Evolutionary conservation across 2,888 invertebrate species (phyloP).

Genomic region (Molanna angustata): DNA sequence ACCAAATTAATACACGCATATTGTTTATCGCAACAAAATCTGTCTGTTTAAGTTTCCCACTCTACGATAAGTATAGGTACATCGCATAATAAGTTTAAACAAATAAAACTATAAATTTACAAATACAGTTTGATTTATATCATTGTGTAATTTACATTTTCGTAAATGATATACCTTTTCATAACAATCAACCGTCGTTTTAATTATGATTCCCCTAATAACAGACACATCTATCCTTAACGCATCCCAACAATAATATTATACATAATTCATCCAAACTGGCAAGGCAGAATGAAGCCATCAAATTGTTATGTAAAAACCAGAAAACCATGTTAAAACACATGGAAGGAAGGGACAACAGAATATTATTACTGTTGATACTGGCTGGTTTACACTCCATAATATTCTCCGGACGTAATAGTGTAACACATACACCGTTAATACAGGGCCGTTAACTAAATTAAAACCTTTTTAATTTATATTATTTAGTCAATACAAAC

Average conservation of each 20-base stretch:
- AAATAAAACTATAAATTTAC: slow-evolving; percentile 7
- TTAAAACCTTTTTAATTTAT: too few species aligned
- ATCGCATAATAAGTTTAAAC: too few species aligned
- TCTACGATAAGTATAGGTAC: too few species aligned
- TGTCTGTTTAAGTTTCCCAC: too few species aligned
- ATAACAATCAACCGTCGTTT: slow-evolving; percentile 26
- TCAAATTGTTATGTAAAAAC: slow-evolving; percentile 33
- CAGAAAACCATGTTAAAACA: slow-evolving; percentile 31
- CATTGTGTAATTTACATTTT: slow-evolving; percentile 10
- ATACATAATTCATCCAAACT: neutral
- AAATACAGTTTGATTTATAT: slow-evolving; percentile 18
- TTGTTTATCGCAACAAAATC: too few species aligned
- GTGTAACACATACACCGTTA: too few species aligned
- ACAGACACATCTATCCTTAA: slow-evolving; percentile 6
- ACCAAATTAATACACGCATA: too few species aligned
- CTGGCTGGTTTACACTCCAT: too few species aligned
- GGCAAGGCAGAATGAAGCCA: slow-evolving; percentile 25
- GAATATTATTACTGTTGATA: too few species aligned
- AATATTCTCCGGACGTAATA: too few species aligned
- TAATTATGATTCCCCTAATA: slow-evolving; percentile 22
- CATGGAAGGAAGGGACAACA: slow-evolving; percentile 19
- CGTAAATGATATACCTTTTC: slow-evolving; percentile 16
- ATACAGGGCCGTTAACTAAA: too few species aligned
- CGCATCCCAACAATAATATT: slow-evolving; percentile 14
- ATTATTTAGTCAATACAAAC: too few species aligned